These are phyloP conservation scores for Calephelis virginiensis DNA, from an alignment of 1,140 invertebrate species.

Conservation along the genomic window DNA sequence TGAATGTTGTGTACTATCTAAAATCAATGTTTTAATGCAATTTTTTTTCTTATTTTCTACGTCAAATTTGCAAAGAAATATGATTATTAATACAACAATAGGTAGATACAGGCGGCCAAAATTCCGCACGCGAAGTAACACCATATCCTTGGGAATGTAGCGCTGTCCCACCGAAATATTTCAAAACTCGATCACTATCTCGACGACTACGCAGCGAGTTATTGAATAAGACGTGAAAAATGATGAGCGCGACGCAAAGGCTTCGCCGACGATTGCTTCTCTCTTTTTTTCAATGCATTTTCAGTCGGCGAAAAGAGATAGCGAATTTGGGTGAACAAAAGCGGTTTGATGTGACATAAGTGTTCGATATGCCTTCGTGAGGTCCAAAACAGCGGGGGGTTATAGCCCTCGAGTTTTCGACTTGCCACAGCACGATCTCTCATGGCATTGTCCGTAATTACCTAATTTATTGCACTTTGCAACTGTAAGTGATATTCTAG, in stretches of 20 bases:
- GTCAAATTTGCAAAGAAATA: slow-evolving; percentile 15
- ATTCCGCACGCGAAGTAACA: slow-evolving; percentile 76
- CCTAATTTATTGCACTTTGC: slow-evolving; percentile 68
- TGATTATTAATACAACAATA: slow-evolving; percentile 41
- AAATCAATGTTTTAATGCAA: no score
- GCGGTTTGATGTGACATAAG: slow-evolving; percentile 67
- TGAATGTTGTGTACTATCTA: no score
- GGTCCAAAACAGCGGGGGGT: slow-evolving; percentile 63
- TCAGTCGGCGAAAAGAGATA: slow-evolving; percentile 55
- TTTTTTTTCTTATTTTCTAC: no score
- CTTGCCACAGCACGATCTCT: slow-evolving; percentile 59
- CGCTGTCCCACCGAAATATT: slow-evolving; percentile 72
- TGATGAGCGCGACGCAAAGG: slow-evolving; percentile 68
- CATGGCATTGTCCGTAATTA: slow-evolving; percentile 73
- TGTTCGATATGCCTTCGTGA: slow-evolving; percentile 50
- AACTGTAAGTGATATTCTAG: slow-evolving; percentile 45
- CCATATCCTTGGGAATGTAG: slow-evolving; percentile 76
- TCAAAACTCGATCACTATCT: slow-evolving; percentile 75
- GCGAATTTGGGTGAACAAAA: slow-evolving; percentile 67
- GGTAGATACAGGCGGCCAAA: slow-evolving; percentile 41
- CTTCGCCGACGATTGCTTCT: slow-evolving; percentile 56
- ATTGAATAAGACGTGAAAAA: slow-evolving; percentile 78
- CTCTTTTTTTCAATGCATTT: slow-evolving; percentile 46
- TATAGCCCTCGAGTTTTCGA: slow-evolving; percentile 41
- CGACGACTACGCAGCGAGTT: slow-evolving; percentile 67